Base-by-base conservation (phyloP, 2,113 vertebrate species). In the Cyprinodon brontotheroides region DNA sequence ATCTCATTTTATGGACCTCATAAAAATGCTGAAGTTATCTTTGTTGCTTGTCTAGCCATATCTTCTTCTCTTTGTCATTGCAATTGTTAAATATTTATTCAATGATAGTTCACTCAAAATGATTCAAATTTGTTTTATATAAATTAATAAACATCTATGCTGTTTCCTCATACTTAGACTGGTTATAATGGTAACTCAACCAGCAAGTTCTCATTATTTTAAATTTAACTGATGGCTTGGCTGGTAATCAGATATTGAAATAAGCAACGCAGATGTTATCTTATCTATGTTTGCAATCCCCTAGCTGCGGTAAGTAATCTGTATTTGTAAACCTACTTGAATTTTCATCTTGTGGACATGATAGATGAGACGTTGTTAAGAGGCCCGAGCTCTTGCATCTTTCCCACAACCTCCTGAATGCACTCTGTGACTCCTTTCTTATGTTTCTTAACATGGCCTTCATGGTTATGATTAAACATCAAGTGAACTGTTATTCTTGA, bases 201-300 rank as follows among this genome's bases (percentile, higher is more conserved):
- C 40, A 70, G 20, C 64, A 29, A 4, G 3, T 59, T 3, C 36
- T 48, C 20, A 10, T 74, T 45, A 47, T 74, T 62, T 69, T 68
- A 41, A 57, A 14, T 68, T 63, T 67, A 81, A 65, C 65, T 61
- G 40, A 1, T 38, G 65, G 13, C 37, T 82, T 29, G 29, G 29
- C 29, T 29, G 29, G 29, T 29, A 29, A 60, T 87, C 74, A 77
- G 63, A 80, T 65, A 78, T 66, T 87, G 60, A 84, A 66, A 82
- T 75, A 74, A 70, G 65, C 22, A 29, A 36, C 11, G 29, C 29
- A 13, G 45, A 45, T 65, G 62, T 61, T 78, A 39, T 62, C 1
- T 72, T 61, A 60, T 78, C 36, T 60, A 12, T 36, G 15, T 47
- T 22, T 74, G 70, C 68, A 74, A 66, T 82, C 64, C 67, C 60